These are phyloP conservation scores for Ameiurus melas DNA, from an alignment of 2,113 vertebrate genomes.

Conservation along the genomic window DNA sequence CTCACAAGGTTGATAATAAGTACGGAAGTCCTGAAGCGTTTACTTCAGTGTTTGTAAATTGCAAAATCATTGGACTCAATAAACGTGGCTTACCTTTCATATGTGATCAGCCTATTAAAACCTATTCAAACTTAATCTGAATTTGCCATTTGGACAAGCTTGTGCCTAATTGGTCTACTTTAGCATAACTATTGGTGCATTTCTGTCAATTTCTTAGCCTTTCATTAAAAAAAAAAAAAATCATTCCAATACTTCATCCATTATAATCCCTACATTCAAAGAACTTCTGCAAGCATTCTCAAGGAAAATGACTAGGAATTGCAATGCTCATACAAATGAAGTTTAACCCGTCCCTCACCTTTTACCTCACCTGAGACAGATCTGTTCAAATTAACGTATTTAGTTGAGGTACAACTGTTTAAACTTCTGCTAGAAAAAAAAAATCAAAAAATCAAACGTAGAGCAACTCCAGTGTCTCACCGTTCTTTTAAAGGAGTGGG, in stretches of 20 bases:
- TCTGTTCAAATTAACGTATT: neutral
- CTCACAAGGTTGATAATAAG: neutral
- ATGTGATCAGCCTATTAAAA: neutral
- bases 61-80: neutral
- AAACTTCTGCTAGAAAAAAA: neutral
- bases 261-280: neutral
- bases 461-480: neutral
- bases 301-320: neutral
- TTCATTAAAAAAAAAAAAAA: neutral
- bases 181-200: neutral
- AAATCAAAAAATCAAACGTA: neutral
- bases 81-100: neutral
- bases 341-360: neutral
- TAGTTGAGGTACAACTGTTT: neutral
- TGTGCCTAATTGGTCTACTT: neutral
- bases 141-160: neutral
- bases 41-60: neutral
- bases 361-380: neutral
- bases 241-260: neutral
- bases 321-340: neutral
- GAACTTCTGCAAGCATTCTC: neutral
- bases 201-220: neutral
- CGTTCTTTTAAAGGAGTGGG: neutral
- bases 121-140: neutral
- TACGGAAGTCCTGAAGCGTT: neutral